Evolutionary conservation across 2,113 vertebrate species (phyloP).

Genomic region (Atlantisia rogersi): DNA sequence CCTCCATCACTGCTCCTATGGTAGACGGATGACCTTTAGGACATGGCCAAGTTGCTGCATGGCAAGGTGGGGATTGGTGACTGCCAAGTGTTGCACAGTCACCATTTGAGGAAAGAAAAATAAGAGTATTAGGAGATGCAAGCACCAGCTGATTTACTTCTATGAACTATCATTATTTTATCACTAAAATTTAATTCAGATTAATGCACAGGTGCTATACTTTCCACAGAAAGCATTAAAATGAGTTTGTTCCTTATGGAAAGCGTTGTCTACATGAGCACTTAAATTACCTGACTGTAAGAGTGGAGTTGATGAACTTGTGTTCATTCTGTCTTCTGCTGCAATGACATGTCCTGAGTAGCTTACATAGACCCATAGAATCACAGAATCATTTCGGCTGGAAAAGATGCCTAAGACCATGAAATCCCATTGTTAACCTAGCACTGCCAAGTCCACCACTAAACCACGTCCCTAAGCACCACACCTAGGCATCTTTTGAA

Average conservation of each 20-base stretch:
- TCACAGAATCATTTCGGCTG: too few relatives aligned
- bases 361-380: too few relatives aligned
- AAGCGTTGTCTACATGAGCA: fast-evolving
- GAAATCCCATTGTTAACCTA: too few relatives aligned
- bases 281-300: neutral
- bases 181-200: neutral
- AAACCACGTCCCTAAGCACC: too few relatives aligned
- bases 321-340: too few relatives aligned
- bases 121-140: neutral
- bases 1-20: fast-evolving
- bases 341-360: fast-evolving
- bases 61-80: neutral
- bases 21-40: neutral
- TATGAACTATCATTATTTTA: fast-evolving
- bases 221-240: neutral
- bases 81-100: fast-evolving
- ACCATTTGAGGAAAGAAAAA: neutral
- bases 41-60: fast-evolving
- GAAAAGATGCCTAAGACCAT: too few relatives aligned
- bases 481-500: too few relatives aligned
- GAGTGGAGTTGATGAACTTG: fast-evolving
- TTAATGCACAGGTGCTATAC: neutral
- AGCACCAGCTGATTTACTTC: neutral
- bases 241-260: fast-evolving
- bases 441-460: too few relatives aligned